Evolutionary conservation across 2,888 invertebrate species (phyloP).

Genomic region (Pediacus dermestoides): DNA sequence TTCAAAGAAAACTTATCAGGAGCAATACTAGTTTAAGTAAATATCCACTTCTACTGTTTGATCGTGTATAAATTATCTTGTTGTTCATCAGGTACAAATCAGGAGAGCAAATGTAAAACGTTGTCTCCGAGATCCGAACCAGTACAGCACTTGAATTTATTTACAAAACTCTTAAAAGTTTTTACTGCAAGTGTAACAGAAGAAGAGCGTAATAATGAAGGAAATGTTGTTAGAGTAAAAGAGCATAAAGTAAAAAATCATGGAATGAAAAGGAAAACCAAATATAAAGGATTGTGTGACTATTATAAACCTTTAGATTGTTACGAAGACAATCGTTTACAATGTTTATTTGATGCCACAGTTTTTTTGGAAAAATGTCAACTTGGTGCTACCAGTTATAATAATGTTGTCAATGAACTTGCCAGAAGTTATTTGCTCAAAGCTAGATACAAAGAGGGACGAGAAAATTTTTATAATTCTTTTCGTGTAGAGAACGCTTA

Average conservation of each 20-base stretch:
- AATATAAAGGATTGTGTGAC: constrained; percentile 32
- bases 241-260: constrained; percentile 4
- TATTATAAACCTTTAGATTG: constrained; percentile 36
- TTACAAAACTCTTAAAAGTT: constrained; percentile 28
- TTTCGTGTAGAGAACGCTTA: too few relatives aligned
- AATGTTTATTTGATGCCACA: constrained; percentile 40
- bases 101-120: too few relatives aligned
- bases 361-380: constrained; percentile 49
- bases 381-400: constrained; percentile 47
- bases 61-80: too few relatives aligned
- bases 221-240: constrained; percentile 5
- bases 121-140: too few relatives aligned
- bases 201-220: constrained; percentile 5
- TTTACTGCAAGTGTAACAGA: constrained; percentile 15
- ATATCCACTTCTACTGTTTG: too few relatives aligned
- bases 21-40: constrained; percentile 2
- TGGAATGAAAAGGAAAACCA: constrained; percentile 14
- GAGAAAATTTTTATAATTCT: constrained; percentile 53
- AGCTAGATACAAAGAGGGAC: constrained; percentile 53
- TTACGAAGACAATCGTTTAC: constrained; percentile 41
- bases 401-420: constrained; percentile 47
- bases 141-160: too few relatives aligned
- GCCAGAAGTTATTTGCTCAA: constrained; percentile 53
- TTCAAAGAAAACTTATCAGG: constrained; percentile 16
- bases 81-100: too few relatives aligned